These are phyloP conservation scores for Rotaria socialis DNA, from an alignment of 2,888 invertebrate species.

Conservation along the genomic window DNA sequence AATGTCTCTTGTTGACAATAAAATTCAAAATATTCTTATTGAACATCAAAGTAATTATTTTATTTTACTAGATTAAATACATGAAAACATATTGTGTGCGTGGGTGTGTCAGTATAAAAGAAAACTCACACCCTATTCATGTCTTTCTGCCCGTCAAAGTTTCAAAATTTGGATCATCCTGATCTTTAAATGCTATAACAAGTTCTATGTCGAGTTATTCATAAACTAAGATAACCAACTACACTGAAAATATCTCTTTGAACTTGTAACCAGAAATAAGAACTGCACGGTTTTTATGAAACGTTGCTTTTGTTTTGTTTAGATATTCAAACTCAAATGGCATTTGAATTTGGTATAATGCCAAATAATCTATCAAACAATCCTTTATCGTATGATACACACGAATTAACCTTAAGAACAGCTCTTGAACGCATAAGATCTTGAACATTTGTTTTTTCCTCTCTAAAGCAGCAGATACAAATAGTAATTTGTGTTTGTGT, in stretches of 20 bases:
- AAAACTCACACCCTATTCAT: no score
- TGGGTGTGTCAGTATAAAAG: no score
- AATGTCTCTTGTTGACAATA: not conserved
- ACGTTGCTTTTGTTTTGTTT: not conserved
- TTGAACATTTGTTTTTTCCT: not conserved
- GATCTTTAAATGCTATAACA: no score
- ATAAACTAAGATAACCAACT: no score
- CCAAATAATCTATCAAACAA: not conserved
- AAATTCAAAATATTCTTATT: not conserved
- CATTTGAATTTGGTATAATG: not conserved
- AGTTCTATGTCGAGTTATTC: no score
- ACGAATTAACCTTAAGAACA: not conserved
- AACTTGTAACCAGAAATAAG: no score
- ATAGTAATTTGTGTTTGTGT: conserved; percentile 21
- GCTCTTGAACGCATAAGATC: conserved; percentile 12
- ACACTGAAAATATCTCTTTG: no score
- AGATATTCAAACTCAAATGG: conserved; percentile 1
- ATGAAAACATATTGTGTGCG: no score
- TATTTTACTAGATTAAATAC: not conserved
- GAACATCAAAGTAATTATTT: not conserved
- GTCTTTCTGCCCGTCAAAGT: no score
- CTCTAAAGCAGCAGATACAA: not conserved
- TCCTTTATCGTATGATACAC: not conserved
- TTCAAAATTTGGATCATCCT: no score
- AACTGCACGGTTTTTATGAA: no score